phyloP scores from a whole-genome alignment of 2,113 vertebrate species.

The Anguilla rostrata region DNA sequence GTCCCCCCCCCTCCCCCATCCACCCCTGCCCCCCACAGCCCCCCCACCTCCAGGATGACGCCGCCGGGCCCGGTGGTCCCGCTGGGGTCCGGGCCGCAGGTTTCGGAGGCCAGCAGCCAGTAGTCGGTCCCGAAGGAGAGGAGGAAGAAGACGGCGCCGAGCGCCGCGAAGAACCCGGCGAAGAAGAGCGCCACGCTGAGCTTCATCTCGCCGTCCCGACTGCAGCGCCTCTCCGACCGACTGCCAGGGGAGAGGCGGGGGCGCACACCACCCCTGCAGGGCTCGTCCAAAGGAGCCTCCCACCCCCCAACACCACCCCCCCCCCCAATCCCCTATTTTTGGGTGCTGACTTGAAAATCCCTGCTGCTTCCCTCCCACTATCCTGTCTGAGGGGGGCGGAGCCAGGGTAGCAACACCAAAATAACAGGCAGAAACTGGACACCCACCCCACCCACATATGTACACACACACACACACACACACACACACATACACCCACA shows the following conservation, averaged over 20 bases:
- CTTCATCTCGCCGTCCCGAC: conserved; percentile 72
- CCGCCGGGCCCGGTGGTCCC: conserved; percentile 11
- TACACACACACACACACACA: too few relatives aligned
- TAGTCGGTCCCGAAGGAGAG: conserved; percentile 96
- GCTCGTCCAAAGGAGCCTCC: conserved; percentile 64
- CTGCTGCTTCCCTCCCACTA: conserved; percentile 43
- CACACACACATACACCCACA: too few relatives aligned
- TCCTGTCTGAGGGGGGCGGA: conserved; percentile 49
- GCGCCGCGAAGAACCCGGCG: conserved; percentile 88
- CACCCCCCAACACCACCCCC: too few relatives aligned
- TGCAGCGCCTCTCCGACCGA: conserved; percentile 5
- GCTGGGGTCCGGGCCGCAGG: conserved; percentile 60
- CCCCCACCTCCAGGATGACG: conserved; percentile 52
- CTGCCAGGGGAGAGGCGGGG: not conserved
- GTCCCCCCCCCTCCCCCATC: too few relatives aligned
- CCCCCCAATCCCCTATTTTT: conserved; percentile 77
- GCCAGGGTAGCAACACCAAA: conserved; percentile 52
- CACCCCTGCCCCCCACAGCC: too few relatives aligned
- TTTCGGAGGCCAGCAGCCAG: conserved; percentile 90
- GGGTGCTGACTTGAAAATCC: conserved; percentile 77
- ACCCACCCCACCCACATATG: conserved; percentile 13
- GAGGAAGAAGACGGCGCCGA: conserved; percentile 84
- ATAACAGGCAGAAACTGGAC: conserved; percentile 69
- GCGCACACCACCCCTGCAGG: not conserved
- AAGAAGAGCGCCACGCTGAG: conserved; percentile 87